phyloP scores from a whole-genome alignment of 1,140 invertebrate species.

The Brachionus angularis region DNA sequence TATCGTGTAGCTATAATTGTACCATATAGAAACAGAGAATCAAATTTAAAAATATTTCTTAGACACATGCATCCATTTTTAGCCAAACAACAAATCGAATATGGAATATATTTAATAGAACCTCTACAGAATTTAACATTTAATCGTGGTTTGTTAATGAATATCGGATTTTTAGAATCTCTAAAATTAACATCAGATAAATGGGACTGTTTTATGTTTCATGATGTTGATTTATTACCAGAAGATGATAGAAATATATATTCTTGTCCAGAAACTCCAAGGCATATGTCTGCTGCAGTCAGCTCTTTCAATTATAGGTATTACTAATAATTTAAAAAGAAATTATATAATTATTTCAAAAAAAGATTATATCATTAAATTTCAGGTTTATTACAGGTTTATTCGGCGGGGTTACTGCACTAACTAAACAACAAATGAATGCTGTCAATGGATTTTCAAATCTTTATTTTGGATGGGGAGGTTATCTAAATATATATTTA shows the following conservation, averaged over 20 bases:
- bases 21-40: constrained; percentile 48
- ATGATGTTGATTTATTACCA: constrained; percentile 88
- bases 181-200: constrained; percentile 66
- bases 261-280: constrained; percentile 68
- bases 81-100: constrained; percentile 49
- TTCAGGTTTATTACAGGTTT: constrained; percentile 61
- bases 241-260: constrained; percentile 87
- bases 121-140: constrained; percentile 62
- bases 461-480: constrained; percentile 46
- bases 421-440: constrained; percentile 36
- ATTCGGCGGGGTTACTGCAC: constrained; percentile 44
- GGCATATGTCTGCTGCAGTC: constrained; percentile 80
- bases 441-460: constrained; percentile 43
- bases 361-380: neutral
- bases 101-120: constrained; percentile 50
- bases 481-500: constrained; percentile 43
- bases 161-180: constrained; percentile 83
- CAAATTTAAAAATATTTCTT: constrained; percentile 49
- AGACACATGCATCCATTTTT: constrained; percentile 50
- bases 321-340: too few relatives aligned
- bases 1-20: constrained; percentile 54
- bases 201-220: constrained; percentile 85
- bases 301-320: constrained; percentile 74
- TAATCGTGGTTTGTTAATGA: constrained; percentile 87
- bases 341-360: too few relatives aligned